A percentile compares a stretch with the other conserved stretches of the same genome.
Conservation (phyloP, 2,113 vertebrate genomes). For the Chloroceryle aenea region DNA sequence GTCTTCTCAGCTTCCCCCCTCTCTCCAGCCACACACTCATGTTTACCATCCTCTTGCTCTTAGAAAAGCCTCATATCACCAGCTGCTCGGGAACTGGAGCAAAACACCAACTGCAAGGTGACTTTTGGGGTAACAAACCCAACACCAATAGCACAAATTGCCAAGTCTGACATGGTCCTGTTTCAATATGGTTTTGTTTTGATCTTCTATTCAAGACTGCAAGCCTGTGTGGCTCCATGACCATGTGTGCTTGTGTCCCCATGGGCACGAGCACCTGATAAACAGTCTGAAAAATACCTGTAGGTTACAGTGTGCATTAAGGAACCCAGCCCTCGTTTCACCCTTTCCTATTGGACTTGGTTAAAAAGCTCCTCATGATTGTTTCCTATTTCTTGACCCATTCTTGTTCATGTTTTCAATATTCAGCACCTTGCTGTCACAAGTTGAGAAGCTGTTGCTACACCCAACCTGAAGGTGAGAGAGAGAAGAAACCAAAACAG, state of each 20-base stretch:
- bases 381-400: background rate
- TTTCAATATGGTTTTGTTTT: background rate
- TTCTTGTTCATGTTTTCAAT: background rate
- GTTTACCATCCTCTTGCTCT: background rate
- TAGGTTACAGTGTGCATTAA: background rate
- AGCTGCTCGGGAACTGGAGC: background rate
- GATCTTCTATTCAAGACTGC: background rate
- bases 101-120: background rate
- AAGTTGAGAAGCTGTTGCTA: background rate
- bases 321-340: background rate
- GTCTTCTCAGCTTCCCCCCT: background rate
- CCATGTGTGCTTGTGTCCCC: rapidly evolving
- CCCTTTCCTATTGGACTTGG: background rate
- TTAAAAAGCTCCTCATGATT: background rate
- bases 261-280: background rate
- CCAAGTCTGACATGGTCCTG: background rate
- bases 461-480: background rate
- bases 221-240: background rate
- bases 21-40: rapidly evolving
- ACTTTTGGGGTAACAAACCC: background rate
- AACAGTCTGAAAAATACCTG: background rate
- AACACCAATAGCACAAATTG: background rate
- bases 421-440: background rate
- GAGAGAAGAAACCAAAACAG: background rate
- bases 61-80: rapidly evolving